Conservation (phyloP, 2,113 vertebrate genomes). For the Chaetops frenatus region DNA sequence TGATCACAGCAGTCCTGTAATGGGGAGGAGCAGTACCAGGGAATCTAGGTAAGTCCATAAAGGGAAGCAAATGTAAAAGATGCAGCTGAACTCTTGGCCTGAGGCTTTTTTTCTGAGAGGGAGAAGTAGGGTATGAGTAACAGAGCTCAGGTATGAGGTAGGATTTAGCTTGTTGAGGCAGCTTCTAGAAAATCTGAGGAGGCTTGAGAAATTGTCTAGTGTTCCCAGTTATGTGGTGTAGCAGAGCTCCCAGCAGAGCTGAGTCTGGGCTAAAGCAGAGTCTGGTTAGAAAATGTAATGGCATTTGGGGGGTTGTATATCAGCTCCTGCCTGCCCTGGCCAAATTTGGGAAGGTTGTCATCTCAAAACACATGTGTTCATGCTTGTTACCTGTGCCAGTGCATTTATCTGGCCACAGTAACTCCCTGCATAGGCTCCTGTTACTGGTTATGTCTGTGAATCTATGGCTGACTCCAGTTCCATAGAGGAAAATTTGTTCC, state of each 20-base stretch:
- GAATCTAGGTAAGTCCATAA: neutral
- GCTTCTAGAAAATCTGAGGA: neutral
- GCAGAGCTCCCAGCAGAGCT: neutral
- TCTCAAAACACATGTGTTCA: neutral
- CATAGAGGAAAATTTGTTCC: neutral
- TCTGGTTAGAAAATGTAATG: neutral
- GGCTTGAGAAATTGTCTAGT: neutral
- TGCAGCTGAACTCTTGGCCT: neutral
- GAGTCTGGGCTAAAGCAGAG: neutral
- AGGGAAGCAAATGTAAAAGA: neutral
- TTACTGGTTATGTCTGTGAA: neutral
- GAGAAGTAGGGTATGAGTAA: neutral
- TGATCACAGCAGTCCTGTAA: neutral
- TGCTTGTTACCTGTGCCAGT: neutral
- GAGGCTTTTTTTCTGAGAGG: neutral
- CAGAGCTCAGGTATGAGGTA: neutral
- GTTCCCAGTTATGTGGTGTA: neutral
- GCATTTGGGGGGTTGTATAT: neutral
- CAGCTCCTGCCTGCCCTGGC: neutral
- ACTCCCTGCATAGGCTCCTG: neutral
- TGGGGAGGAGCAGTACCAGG: neutral
- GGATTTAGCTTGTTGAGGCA: neutral
- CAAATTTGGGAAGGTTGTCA: neutral
- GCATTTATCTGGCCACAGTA: neutral
- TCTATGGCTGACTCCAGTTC: neutral